Conservation (phyloP, 2,113 vertebrate species). For the Siniperca knerii region DNA sequence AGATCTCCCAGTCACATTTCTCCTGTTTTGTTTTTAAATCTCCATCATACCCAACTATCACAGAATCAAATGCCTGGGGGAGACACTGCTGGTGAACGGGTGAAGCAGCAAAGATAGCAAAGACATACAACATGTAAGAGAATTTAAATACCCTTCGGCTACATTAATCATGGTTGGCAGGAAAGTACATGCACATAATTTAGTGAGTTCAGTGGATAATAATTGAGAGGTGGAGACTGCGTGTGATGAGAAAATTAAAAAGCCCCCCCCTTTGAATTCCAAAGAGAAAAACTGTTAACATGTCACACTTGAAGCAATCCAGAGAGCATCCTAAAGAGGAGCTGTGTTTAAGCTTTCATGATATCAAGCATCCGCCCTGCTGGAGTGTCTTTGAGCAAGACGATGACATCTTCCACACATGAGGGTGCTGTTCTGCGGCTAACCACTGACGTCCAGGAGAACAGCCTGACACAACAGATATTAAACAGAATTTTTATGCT, state of each 20-base stretch:
- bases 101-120: neutral
- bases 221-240: conserved; percentile 18
- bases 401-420: conserved; percentile 1
- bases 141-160: conserved; percentile 21
- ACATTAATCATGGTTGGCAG: conserved; percentile 43
- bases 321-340: neutral
- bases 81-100: neutral
- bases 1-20: neutral
- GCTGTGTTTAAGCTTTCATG: conserved; percentile 12
- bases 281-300: conserved; percentile 1
- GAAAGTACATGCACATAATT: conserved; percentile 29
- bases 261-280: too few species aligned
- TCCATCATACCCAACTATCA: neutral
- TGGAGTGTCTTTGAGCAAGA: conserved; percentile 16
- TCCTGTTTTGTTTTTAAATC: neutral
- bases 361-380: neutral
- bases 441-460: neutral
- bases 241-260: conserved; percentile 50
- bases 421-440: conserved; percentile 5
- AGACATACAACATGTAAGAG: neutral
- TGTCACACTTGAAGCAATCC: neutral
- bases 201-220: conserved; percentile 23
- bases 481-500: neutral
- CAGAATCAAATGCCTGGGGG: neutral
- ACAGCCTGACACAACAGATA: neutral